phyloP scores from a whole-genome alignment of 2,113 vertebrate genomes.

The Nestor notabilis region DNA sequence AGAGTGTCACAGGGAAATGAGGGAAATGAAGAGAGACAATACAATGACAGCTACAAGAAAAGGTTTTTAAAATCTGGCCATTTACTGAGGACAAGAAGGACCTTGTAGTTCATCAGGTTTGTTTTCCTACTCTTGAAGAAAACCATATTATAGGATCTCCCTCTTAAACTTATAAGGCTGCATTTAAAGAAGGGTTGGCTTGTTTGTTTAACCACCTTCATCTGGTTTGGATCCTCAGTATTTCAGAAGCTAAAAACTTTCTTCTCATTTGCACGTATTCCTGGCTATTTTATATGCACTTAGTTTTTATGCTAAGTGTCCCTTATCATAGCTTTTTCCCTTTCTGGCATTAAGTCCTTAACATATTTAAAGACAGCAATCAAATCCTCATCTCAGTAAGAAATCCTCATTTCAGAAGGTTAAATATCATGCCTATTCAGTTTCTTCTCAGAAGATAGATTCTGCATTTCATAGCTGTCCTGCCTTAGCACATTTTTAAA shows the following conservation, averaged over 20 bases:
- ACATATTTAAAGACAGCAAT: neutral
- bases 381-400: neutral
- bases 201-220: neutral
- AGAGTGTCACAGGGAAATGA: neutral
- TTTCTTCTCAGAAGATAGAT: neutral
- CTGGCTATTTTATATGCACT: neutral
- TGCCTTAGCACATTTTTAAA: neutral
- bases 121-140: neutral
- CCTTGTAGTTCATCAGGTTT: neutral
- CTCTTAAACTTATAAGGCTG: neutral
- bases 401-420: neutral
- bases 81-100: neutral
- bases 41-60: neutral
- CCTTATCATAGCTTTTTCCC: neutral
- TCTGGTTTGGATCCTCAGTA: neutral
- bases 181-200: neutral
- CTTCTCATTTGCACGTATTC: neutral
- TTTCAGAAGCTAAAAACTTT: neutral
- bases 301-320: neutral
- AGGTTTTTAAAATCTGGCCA: neutral
- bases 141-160: neutral
- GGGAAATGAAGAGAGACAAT: neutral
- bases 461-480: neutral
- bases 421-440: neutral
- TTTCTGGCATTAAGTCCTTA: neutral